Percentiles rank a stretch among this genome's conserved stretches.
Conservation (phyloP, 2,797 vertebrate genomes). For the Hyperoplus lanceolatus region DNA sequence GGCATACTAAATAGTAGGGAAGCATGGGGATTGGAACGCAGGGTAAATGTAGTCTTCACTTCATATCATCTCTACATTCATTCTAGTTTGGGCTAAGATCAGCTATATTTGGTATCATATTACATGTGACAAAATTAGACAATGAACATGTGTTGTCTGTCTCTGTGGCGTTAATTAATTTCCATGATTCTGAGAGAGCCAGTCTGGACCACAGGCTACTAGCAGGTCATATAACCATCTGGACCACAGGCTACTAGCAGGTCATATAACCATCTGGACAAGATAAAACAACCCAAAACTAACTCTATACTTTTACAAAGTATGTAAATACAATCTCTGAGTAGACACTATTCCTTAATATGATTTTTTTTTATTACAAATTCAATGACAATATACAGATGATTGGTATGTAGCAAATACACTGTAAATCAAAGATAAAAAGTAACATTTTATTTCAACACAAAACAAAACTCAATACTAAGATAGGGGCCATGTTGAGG, state of each 20-base stretch:
- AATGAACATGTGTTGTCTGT: not conserved
- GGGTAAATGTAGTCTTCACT: not conserved
- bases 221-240: conserved; percentile 35
- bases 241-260: conserved; percentile 14
- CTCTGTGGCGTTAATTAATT: not conserved
- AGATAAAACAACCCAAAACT: conserved; percentile 23
- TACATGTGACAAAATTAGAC: not conserved
- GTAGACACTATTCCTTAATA: conserved; percentile 35
- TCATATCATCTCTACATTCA: not conserved
- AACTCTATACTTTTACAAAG: conserved; percentile 47
- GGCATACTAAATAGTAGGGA: too few relatives aligned
- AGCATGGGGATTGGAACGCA: too few relatives aligned
- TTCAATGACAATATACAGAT: conserved; percentile 29
- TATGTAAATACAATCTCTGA: conserved; percentile 59
- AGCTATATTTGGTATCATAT: not conserved
- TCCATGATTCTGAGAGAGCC: conserved; percentile 2
- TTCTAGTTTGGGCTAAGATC: not conserved
- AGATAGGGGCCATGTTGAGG: too few relatives aligned
- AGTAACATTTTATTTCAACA: too few relatives aligned
- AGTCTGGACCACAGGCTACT: conserved; percentile 6
- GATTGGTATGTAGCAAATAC: conserved; percentile 33
- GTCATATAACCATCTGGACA: conserved; percentile 35
- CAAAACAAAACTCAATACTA: too few relatives aligned
- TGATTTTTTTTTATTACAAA: conserved; percentile 51
- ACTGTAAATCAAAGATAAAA: conserved; percentile 20